Evolutionary conservation across 2,113 vertebrate species (phyloP).

Genomic region (Sigmodon hispidus): DNA sequence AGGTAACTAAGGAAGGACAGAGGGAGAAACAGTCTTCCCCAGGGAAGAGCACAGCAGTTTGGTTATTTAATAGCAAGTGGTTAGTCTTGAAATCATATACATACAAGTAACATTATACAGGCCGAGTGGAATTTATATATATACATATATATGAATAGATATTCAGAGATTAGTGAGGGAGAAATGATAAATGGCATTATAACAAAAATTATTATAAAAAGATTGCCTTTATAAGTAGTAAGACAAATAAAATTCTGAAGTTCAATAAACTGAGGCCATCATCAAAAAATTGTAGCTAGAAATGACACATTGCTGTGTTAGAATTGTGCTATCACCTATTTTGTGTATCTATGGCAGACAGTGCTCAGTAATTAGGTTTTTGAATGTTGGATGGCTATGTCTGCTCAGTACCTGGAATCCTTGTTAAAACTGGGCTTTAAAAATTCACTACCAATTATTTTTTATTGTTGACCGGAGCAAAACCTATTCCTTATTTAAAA

Average conservation of each 20-base stretch:
- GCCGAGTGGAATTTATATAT: neutral
- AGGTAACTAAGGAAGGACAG: neutral
- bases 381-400: neutral
- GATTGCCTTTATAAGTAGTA: neutral
- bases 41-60: neutral
- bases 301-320: neutral
- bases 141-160: neutral
- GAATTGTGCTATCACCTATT: neutral
- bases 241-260: neutral
- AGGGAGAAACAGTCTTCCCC: neutral
- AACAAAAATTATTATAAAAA: neutral
- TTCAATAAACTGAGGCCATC: constrained; percentile 7
- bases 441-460: neutral
- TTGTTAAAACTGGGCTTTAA: neutral
- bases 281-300: constrained; percentile 47
- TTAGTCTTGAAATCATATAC: neutral
- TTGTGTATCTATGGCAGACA: neutral
- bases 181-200: neutral
- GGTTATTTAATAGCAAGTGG: neutral
- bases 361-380: neutral
- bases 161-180: neutral
- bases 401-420: neutral
- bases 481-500: constrained; percentile 23
- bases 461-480: constrained; percentile 9
- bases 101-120: neutral